Conservation (phyloP, 2,113 vertebrate species). For the Emydocephalus ijimae region DNA sequence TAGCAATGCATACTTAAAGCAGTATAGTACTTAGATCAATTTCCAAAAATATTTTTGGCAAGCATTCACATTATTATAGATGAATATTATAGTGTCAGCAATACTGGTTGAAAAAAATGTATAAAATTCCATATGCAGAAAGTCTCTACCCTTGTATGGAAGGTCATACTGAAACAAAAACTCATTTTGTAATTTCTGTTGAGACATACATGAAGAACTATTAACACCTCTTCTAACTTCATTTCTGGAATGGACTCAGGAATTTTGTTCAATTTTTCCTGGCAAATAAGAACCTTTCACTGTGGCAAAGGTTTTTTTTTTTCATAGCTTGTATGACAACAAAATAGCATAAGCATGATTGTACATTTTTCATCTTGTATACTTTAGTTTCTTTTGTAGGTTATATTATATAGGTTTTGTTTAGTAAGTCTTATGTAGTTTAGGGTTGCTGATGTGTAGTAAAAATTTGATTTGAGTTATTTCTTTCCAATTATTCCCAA, state of each 20-base stretch:
- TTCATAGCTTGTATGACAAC: neutral
- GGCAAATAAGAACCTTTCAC: neutral
- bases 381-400: neutral
- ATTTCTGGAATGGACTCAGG: neutral
- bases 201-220: neutral
- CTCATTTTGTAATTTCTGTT: neutral
- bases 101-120: neutral
- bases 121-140: neutral
- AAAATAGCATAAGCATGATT: neutral
- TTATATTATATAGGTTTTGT: neutral
- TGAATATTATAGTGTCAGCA: neutral
- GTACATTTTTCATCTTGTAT: neutral
- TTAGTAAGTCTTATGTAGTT: neutral
- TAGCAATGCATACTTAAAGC: neutral
- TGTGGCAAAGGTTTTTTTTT: neutral
- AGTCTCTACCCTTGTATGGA: neutral
- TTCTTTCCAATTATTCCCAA: neutral
- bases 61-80: neutral
- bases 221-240: neutral
- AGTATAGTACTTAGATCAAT: neutral
- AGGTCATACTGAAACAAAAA: neutral
- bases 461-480: neutral
- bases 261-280: neutral
- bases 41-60: neutral
- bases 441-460: neutral